A percentile compares a stretch with the other conserved stretches of the same genome.
These are phyloP conservation scores for Plotosus lineatus DNA, from an alignment of 2,113 vertebrate genomes.

Conservation along the genomic window DNA sequence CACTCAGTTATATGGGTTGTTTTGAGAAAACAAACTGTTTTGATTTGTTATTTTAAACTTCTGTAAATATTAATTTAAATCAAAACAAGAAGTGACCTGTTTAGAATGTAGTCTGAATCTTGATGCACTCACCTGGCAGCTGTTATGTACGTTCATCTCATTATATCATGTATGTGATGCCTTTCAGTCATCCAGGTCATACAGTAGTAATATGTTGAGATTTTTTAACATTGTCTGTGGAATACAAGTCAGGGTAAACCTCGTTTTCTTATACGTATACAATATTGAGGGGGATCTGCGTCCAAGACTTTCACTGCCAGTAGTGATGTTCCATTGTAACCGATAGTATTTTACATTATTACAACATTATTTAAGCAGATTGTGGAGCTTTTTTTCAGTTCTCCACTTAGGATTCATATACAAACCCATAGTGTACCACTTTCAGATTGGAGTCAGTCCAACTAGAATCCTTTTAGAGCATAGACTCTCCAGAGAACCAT, in stretches of 20 bases:
- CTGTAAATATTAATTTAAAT: constrained; percentile 1
- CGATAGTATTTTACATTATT: too few relatives aligned
- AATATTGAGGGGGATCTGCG: too few relatives aligned
- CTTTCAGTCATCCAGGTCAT: neutral
- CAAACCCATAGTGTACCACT: neutral
- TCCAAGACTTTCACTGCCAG: too few relatives aligned
- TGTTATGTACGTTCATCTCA: neutral
- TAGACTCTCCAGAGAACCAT: neutral
- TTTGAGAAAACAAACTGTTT: neutral
- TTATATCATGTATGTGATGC: neutral
- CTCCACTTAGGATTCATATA: too few relatives aligned
- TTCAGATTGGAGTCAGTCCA: neutral
- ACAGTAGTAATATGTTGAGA: neutral
- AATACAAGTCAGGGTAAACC: neutral
- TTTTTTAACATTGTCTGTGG: neutral
- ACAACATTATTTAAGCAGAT: too few relatives aligned
- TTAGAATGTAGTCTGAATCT: neutral
- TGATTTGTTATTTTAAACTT: neutral
- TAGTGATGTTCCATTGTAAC: too few relatives aligned
- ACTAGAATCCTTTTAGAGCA: neutral
- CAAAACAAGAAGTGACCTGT: neutral
- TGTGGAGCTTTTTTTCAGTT: neutral
- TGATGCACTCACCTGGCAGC: neutral
- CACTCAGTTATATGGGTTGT: constrained; percentile 4
- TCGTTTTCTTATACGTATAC: neutral